Conservation (phyloP, 2,888 invertebrate species). For the Bombylius discolor region DNA sequence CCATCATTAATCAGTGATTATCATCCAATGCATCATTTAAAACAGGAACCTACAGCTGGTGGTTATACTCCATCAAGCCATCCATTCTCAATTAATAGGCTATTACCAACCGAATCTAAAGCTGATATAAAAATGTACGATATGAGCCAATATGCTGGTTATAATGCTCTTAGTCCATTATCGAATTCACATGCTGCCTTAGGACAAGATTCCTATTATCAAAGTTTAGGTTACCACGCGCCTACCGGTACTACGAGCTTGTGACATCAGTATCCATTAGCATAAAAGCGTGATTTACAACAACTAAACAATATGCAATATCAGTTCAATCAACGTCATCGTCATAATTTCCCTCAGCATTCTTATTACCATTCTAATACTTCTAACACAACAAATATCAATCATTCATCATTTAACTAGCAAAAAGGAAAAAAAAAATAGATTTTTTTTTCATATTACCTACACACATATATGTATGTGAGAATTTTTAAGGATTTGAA, state of each 20-base stretch:
- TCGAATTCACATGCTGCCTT: slow-evolving; percentile 48
- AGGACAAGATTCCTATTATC: slow-evolving; percentile 69
- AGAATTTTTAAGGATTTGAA: too few relatives aligned
- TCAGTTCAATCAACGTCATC: not conserved
- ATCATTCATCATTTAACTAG: not conserved
- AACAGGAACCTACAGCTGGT: slow-evolving; percentile 57
- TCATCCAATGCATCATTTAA: slow-evolving; percentile 53
- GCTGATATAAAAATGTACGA: slow-evolving; percentile 89
- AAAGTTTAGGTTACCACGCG: slow-evolving; percentile 63
- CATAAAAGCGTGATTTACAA: slow-evolving; percentile 46
- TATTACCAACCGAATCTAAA: slow-evolving; percentile 78
- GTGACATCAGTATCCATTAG: slow-evolving; percentile 80
- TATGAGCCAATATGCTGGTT: slow-evolving; percentile 53
- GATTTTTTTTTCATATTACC: not conserved
- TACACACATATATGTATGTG: not conserved
- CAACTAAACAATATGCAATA: not conserved
- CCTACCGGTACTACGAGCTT: slow-evolving; percentile 64
- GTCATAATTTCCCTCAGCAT: slow-evolving; percentile 2
- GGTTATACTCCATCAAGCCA: slow-evolving; percentile 73
- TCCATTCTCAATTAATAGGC: slow-evolving; percentile 88
- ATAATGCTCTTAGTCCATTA: slow-evolving; percentile 48
- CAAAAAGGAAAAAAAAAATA: too few relatives aligned
- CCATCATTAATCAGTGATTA: slow-evolving; percentile 49
- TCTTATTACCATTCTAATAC: slow-evolving; percentile 4
- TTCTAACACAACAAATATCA: not conserved